These are phyloP conservation scores for Apostichopus leukothele DNA, from an alignment of 53 echinoderm and acorn worm genomes.

Conservation along the genomic window DNA sequence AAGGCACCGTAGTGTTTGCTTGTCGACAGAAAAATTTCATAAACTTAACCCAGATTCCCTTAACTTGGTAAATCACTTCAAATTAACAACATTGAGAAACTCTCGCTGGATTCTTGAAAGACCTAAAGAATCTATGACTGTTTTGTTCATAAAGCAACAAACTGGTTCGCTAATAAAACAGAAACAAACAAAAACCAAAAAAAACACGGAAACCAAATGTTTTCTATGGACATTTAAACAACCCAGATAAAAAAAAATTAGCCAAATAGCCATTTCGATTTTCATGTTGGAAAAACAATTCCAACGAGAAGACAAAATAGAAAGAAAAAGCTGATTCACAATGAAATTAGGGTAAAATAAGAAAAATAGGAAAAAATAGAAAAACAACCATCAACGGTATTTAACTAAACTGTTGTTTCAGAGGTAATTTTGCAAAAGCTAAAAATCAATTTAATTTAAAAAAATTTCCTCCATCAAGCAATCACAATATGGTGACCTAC, in stretches of 20 bases:
- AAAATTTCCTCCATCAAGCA: not conserved
- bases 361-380: not conserved
- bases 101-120: not conserved
- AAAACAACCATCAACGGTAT: not conserved
- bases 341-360: slow-evolving; percentile 18
- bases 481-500: slow-evolving; percentile 1
- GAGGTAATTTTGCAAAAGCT: not conserved
- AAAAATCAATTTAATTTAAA: slow-evolving; percentile 5
- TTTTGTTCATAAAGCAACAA: slow-evolving; percentile 5
- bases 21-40: not conserved
- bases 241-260: slow-evolving; percentile 1
- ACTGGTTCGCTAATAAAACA: not conserved
- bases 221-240: not conserved
- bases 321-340: not conserved
- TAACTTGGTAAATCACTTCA: slow-evolving; percentile 5
- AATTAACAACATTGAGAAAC: not conserved
- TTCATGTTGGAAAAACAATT: not conserved
- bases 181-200: not conserved
- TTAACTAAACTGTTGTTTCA: slow-evolving; percentile 18
- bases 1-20: not conserved
- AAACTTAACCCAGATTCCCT: slow-evolving; percentile 14
- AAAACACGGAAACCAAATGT: not conserved
- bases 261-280: not conserved
- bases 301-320: not conserved
- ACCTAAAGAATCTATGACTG: not conserved